Evolutionary conservation across 1,140 invertebrate species (phyloP), one percentile per base, ranked within the genome.

Genomic region (Papilio helenus): DNA sequence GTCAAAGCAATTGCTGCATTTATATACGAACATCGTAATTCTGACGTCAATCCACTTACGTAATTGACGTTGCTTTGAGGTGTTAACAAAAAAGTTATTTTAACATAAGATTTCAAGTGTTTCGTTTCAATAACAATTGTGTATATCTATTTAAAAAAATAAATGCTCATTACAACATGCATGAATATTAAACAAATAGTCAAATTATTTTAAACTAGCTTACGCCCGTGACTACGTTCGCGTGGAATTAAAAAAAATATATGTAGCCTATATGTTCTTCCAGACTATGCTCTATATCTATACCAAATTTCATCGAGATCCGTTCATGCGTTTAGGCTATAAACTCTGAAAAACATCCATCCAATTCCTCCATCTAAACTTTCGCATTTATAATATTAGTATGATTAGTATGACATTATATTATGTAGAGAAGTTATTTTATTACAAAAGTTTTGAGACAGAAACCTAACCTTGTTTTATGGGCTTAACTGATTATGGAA

Each of bases 11-110:
- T 58, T 58, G n/a, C 14, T 65, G 61, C 14, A 34, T 34, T 34
- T 65, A 65, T 65, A 65, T 26, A 65, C 61, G 26, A 65, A 29
- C 61, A 65, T 65, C 23, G 61, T 65, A 65, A 65, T 29, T 29
- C 61, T 65, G 61, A 65, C 61, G 61, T 65, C 61, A 65, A 29
- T 65, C 23, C 9, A 26, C 3, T 61, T 26, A 58, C 58, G 51
- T 20, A 55, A 55, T 20, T 55, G 51, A 20, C 18, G 23, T 14
- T 26, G 58, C 20, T 26, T 61, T 14, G 8, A 26, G 51, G 51
- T 55, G 51, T 55, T n/a, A 55, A 55, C 51, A 55, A 55, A 55
- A 55, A 51, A 51, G 18, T 51, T 51, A 51, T 51, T 51, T 51
- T 51, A 51, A 51, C 14, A 18, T 51, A 18, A 16, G 49, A 51